These are phyloP conservation scores for Rhagium mordax DNA, from an alignment of 2,888 invertebrate genomes.

Conservation along the genomic window DNA sequence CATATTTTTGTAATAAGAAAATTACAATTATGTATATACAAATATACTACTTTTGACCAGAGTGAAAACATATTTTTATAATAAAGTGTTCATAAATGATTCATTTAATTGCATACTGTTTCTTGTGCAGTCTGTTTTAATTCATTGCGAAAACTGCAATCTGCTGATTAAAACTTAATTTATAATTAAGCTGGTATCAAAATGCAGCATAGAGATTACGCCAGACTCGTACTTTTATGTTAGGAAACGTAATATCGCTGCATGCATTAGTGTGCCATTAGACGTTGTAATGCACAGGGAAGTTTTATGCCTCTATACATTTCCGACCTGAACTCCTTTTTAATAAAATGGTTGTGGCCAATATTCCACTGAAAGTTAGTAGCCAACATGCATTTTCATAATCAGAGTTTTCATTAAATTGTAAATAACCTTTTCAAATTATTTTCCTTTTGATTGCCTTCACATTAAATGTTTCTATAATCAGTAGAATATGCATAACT, in stretches of 20 bases:
- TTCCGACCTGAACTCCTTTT: background rate
- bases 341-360: background rate
- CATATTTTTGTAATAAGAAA: no score
- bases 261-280: background rate
- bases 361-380: background rate
- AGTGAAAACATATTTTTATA: no score
- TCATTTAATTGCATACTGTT: background rate
- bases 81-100: background rate
- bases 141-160: background rate
- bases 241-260: background rate
- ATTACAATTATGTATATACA: no score
- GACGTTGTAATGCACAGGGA: background rate
- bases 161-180: background rate
- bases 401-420: background rate
- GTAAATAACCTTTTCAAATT: no score
- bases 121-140: background rate
- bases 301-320: background rate
- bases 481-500: no score
- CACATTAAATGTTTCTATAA: no score
- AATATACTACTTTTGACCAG: no score
- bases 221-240: background rate
- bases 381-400: background rate
- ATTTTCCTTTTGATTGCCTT: no score
- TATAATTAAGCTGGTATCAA: background rate
- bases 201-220: background rate